Base-by-base conservation (phyloP, 2,113 vertebrate genomes). In the Cisticola juncidis region DNA sequence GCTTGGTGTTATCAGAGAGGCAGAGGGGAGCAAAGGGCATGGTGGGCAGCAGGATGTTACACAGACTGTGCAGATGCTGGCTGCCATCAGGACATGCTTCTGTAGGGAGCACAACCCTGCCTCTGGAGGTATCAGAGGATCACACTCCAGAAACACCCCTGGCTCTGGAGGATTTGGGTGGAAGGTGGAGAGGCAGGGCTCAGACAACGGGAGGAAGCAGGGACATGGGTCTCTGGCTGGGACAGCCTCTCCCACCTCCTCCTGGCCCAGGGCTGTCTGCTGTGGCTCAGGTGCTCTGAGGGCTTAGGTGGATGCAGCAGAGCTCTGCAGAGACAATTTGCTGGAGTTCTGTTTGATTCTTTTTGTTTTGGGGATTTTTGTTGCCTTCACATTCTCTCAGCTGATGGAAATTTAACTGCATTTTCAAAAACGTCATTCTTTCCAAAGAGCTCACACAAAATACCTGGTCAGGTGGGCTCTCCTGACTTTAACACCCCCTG, bases 401-500 rank as follows among this genome's bases (percentile, higher is more conserved):
- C 22, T 70, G 33, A 24, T 64, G 47, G 62, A 86, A 57, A 73
- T 83, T 35, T 54, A 84, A 42, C 33, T 88, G 31, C 42, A 17
- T n/a, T 76, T 87, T 94, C 48, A 7, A 92, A 91, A 85, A 40
- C 20, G 25, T 61, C 5, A 2, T 80, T 66, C 22, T 88, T 90
- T 85, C 66, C 83, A 60, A 90, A 62, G 38, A 81, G 24, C 12
- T 83, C 38, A 18, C 26, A 60, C 38, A 14, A 80, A 92, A 76
- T 33, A 71, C 26, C 19, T 84, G 61, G 4, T 69, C 38, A 70
- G 25, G 42, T 66, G 71, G 19, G 17, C 9, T 81, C n/a, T 88
- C 31, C 44, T 88, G 53, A 9, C 8, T 1, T 51, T 72, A n/a
- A 42, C 56, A 60, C 3, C 14, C 19, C 0, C 0, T 28, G 6